Base-by-base conservation (phyloP, 2,797 vertebrate genomes). In the Anguilla marmorata region DNA sequence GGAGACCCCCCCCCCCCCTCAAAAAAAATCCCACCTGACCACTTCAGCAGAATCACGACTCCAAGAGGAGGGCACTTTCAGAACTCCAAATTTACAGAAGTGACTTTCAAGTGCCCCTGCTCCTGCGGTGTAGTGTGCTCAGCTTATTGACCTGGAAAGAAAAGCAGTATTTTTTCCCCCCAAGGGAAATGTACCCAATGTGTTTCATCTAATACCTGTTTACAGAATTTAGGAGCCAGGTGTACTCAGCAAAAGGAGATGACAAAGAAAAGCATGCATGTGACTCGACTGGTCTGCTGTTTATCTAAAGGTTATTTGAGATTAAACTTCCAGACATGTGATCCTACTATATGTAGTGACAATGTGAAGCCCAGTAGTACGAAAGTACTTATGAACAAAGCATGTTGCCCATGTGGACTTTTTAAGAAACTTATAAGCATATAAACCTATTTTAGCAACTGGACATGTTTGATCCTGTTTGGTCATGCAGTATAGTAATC, bases 61-160 rank as follows among this genome's bases (percentile, higher is more conserved):
- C 27, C 21, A 33, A 14, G 27, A 85, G 7, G 19, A 60, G 52
- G 16, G 27, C 27, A 41, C 14, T 8, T 60, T 58, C 52, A 85
- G 24, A 0, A 1, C 85, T 24, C 58, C 5, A 48, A 45, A 45
- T n/a, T 69, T 45, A 66, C 33, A 48, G 58, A 8, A 21, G 60
- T 41, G 33, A 48, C 30, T 86, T 48, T 66, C 19, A 69, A 86
- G 85, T 86, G 85, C 60, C 58, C 19, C 58, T 69, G 41, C 8
- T 60, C 56, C 19, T 60, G 16, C 56, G 16, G 33, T 60, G 58
- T 41, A 14, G 8, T 86, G 41, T 45, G 30, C 63, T 60, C 24
- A 16, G 52, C 54, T 85, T 7, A 85, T 4, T 12, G n/a, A 16
- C 52, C 45, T 3, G 52, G 50, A 16, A n/a, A 11, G 52, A 14